A percentile compares a stretch with the other conserved stretches of the same genome.
phyloP scores from a whole-genome alignment of 64 coral and sea anemone genomes.

The Porites australiensis region DNA sequence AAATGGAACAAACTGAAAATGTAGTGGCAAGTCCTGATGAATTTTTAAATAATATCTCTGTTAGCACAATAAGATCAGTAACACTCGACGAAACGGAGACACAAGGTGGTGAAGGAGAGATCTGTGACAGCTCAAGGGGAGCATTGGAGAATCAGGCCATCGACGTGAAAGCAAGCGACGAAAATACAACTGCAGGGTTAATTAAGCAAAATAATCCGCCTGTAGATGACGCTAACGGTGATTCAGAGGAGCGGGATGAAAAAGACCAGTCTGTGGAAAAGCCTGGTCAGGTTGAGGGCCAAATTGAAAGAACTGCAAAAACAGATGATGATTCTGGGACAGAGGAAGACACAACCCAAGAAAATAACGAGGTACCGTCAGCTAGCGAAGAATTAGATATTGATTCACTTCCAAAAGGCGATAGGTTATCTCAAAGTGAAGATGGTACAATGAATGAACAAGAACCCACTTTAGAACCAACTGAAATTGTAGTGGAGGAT shows the following conservation, averaged over 20 bases:
- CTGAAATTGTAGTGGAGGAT: neutral
- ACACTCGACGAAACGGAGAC: slow-evolving; percentile 16
- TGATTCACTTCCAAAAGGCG: neutral
- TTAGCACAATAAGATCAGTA: neutral
- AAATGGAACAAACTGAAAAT: slow-evolving; percentile 14
- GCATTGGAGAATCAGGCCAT: neutral
- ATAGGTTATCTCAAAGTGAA: neutral
- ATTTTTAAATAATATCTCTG: slow-evolving; percentile 11
- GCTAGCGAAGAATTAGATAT: neutral
- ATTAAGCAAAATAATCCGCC: neutral
- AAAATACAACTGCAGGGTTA: neutral
- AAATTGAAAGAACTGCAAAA: neutral
- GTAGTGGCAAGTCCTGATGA: slow-evolving; percentile 12
- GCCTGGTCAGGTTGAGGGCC: neutral
- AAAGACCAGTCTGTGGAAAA: neutral
- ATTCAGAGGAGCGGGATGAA: neutral
- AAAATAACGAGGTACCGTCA: neutral
- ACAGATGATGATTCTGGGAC: neutral
- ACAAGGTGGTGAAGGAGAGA: neutral
- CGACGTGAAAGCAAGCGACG: neutral
- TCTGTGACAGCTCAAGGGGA: neutral
- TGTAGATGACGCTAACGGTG: neutral
- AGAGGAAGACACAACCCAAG: slow-evolving; percentile 8
- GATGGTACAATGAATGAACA: neutral
- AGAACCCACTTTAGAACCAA: neutral